phyloP scores from a whole-genome alignment of 92 coral and sea anemone species.

The Palythoa heliodiscus region DNA sequence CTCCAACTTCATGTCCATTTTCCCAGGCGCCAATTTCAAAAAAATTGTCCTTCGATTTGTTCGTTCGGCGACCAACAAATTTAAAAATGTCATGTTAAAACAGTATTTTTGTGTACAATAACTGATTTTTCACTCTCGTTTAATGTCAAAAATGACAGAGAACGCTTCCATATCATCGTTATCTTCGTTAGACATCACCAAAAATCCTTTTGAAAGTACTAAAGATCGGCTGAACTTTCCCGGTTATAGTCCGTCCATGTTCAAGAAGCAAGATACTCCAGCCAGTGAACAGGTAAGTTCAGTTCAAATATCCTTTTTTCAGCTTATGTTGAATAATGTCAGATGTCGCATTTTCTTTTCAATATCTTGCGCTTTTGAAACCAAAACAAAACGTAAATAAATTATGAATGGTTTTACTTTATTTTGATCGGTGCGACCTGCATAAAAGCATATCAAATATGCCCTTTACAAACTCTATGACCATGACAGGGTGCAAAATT shows the following conservation, averaged over 20 bases:
- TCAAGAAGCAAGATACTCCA: slow-evolving; percentile 84
- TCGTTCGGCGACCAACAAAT: slow-evolving; percentile 18
- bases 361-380: background rate
- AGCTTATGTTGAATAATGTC: background rate
- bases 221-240: slow-evolving; percentile 85
- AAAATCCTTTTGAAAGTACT: slow-evolving; percentile 92
- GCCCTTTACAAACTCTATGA: background rate
- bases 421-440: too few relatives aligned
- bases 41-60: slow-evolving; percentile 48
- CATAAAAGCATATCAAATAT: too few relatives aligned
- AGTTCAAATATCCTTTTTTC: background rate
- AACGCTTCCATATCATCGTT: slow-evolving; percentile 62
- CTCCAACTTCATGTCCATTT: slow-evolving; percentile 43
- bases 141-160: slow-evolving; percentile 58
- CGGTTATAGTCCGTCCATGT: slow-evolving; percentile 96
- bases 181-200: slow-evolving; percentile 78
- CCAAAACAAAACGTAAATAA: background rate
- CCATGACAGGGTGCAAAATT: too few relatives aligned
- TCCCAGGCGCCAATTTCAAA: slow-evolving; percentile 80
- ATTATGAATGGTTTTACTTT: background rate
- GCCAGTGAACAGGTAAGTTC: slow-evolving; percentile 79
- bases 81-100: background rate
- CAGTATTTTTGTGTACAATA: background rate
- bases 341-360: background rate
- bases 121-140: background rate